Conservation (phyloP, 2,113 vertebrate genomes). For the Diglossa brunneiventris region DNA sequence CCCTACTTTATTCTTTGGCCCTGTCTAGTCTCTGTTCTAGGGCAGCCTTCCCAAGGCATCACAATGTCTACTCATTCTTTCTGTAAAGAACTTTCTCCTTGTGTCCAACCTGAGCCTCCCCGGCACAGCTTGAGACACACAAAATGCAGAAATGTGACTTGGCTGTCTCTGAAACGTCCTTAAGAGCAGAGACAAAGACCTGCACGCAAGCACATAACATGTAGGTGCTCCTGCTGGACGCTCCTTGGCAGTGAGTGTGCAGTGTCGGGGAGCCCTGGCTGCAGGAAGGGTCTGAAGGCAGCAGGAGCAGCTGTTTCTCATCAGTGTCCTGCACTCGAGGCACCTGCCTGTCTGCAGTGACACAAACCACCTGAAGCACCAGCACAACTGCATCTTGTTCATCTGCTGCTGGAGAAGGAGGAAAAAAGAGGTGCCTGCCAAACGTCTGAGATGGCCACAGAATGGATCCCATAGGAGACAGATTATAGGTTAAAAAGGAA, state of each 20-base stretch:
- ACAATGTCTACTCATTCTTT: not conserved
- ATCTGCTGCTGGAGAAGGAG: not conserved
- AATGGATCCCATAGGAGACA: not conserved
- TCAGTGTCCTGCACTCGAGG: not conserved
- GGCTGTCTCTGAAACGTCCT: not conserved
- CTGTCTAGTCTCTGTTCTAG: too few relatives aligned
- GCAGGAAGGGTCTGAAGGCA: not conserved
- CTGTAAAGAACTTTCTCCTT: not conserved
- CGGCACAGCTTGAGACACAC: not conserved
- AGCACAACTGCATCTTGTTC: not conserved
- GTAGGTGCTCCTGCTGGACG: not conserved
- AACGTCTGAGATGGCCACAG: not conserved
- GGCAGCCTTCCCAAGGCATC: too few relatives aligned
- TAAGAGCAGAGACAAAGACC: not conserved
- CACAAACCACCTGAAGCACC: not conserved
- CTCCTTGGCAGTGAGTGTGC: not conserved
- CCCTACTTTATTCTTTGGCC: too few relatives aligned
- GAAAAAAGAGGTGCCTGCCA: not conserved
- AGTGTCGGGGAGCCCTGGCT: not conserved
- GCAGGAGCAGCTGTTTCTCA: not conserved
- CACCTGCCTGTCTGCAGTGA: not conserved
- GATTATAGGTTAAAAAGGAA: not conserved
- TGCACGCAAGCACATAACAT: not conserved
- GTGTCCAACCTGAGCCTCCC: not conserved
- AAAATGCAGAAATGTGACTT: not conserved